Evolutionary conservation across 2,888 invertebrate genomes (phyloP).

Genomic region (Caenorhabditis afra): DNA sequence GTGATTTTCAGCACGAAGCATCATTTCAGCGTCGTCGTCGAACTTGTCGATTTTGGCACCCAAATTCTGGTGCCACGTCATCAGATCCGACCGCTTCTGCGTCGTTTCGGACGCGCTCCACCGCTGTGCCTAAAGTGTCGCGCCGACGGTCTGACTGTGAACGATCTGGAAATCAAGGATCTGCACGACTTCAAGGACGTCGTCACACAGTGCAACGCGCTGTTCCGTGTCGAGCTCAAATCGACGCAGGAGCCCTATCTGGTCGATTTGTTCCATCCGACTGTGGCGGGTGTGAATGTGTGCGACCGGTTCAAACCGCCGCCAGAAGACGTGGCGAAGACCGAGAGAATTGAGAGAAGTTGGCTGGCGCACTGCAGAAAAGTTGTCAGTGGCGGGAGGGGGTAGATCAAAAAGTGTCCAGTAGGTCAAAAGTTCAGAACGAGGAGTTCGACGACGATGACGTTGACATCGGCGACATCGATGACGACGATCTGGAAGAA

Average conservation of each 20-base stretch:
- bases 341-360: slow-evolving; percentile 39
- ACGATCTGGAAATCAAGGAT: slow-evolving; percentile 53
- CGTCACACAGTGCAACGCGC: slow-evolving; percentile 39
- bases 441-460: slow-evolving; percentile 29
- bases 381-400: slow-evolving; percentile 18
- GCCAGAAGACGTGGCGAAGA: slow-evolving; percentile 36
- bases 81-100: slow-evolving; percentile 30
- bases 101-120: slow-evolving; percentile 49
- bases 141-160: slow-evolving; percentile 40
- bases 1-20: neutral
- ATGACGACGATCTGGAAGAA: slow-evolving; percentile 36
- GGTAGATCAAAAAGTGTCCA: too few species aligned
- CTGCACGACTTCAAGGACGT: slow-evolving; percentile 47
- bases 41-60: slow-evolving; percentile 53
- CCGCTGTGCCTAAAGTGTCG: slow-evolving; percentile 55
- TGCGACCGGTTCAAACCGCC: slow-evolving; percentile 40
- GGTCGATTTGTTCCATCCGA: slow-evolving; percentile 56
- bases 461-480: too few species aligned
- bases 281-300: slow-evolving; percentile 37
- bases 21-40: slow-evolving; percentile 50
- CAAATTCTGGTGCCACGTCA: slow-evolving; percentile 31
- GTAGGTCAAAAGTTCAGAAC: slow-evolving; percentile 42
- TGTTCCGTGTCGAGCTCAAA: slow-evolving; percentile 56
- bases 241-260: slow-evolving; percentile 49
- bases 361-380: slow-evolving; percentile 53